Evolutionary conservation across 2,113 vertebrate species (phyloP), one percentile per base, ranked within the genome.

Genomic region (Brachirus orientalis): DNA sequence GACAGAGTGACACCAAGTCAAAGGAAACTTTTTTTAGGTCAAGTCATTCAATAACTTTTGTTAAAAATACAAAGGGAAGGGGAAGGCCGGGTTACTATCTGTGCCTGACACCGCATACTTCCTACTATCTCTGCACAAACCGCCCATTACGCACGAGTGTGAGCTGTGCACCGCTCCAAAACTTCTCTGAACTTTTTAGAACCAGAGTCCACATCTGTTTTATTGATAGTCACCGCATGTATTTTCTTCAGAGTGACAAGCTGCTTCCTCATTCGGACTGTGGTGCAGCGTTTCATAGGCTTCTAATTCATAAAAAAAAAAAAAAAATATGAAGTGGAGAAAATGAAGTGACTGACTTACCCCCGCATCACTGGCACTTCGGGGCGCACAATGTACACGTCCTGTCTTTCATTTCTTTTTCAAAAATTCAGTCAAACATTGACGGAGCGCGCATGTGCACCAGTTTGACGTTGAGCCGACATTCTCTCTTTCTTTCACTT

Each of bases 51-150:
- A 55, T 53, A 47, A 63, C 20, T 44, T 73, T 41, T 37, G 18
- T 22, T 84, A 74, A 80, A 78, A 86, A 78, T 76, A 88, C 44
- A 64, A 85, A 85, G 92, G 90, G 92, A 94, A 95, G 92, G 94
- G 93, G 93, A 94, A 94, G 91, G 82, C 67, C 54, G 52, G 51
- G 72, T 75, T 83, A 78, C 67, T 61, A 78, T 86, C 73, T 86
- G 37, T 70, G 66, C 64, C 70, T 88, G 48, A 46, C 50, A 71
- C 81, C 83, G 28, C 88, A 80, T 38, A 79, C 86, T 79, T 91
- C 90, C 90, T 80, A 85, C 85, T 28, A 79, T 80, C 80, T 84
- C 17, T 70, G 69, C 40, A 33, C 61, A 80, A 74, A 83, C 75
- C 47, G 40, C 37, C 75, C 81, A 82, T 81, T 86, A 74, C 82